Evolutionary conservation across 2,797 vertebrate genomes (phyloP).

Genomic region (Urosaurus nigricauda): DNA sequence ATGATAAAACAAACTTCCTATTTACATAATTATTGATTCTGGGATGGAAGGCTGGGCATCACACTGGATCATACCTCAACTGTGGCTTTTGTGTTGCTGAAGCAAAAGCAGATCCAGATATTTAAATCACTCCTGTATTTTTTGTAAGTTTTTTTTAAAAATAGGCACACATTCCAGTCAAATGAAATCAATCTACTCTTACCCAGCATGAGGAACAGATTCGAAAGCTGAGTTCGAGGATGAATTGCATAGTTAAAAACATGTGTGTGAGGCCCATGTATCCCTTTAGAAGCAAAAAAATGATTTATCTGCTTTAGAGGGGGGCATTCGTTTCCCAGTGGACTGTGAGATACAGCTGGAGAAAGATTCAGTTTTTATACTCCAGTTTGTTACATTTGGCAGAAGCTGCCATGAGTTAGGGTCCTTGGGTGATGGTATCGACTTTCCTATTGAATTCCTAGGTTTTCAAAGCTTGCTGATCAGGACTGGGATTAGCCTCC

Average conservation of each 20-base stretch:
- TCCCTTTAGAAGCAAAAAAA: not conserved
- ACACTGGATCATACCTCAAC: not conserved
- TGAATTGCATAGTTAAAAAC: not conserved
- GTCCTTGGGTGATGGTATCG: not conserved
- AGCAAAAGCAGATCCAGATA: not conserved
- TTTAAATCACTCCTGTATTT: not conserved
- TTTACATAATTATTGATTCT: not conserved
- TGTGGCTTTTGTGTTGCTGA: too few species aligned
- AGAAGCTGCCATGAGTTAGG: not conserved
- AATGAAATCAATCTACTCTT: constrained; percentile 12
- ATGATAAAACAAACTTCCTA: not conserved
- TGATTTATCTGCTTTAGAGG: constrained; percentile 25
- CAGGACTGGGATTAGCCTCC: constrained; percentile 4
- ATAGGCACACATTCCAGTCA: not conserved
- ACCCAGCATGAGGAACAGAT: not conserved
- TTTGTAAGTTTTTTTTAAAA: not conserved
- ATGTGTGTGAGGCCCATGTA: too few species aligned
- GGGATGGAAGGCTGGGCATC: not conserved
- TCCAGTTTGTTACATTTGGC: constrained; percentile 2
- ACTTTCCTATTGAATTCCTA: constrained; percentile 9
- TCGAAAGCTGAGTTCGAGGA: not conserved
- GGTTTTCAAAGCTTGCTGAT: constrained; percentile 5
- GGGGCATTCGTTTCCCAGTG: not conserved
- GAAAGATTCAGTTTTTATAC: not conserved
- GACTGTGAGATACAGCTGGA: not conserved